Percentiles rank a stretch among this genome's conserved stretches.
phyloP scores from a whole-genome alignment of 2,888 invertebrate genomes.

The Polydrusus cervinus region DNA sequence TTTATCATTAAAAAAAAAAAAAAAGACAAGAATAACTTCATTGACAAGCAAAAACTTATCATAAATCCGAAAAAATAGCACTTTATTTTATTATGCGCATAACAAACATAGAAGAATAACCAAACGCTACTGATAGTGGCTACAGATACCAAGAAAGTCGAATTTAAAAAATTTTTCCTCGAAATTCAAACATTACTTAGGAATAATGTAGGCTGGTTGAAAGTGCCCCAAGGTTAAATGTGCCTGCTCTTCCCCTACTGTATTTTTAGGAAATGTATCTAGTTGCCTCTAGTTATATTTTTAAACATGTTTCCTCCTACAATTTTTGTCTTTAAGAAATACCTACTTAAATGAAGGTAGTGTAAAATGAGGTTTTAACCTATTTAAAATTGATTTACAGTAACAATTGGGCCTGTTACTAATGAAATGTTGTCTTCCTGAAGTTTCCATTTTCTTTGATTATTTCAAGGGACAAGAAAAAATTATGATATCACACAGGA shows the following conservation, averaged over 20 bases:
- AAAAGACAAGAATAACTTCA: neutral
- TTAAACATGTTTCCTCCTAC: no score
- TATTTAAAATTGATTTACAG: conserved; percentile 29
- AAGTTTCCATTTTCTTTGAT: conserved; percentile 37
- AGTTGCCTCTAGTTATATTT: no score
- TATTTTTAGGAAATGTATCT: no score
- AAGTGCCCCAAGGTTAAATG: neutral
- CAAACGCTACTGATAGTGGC: neutral
- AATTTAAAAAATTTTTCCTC: neutral
- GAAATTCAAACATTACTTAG: neutral
- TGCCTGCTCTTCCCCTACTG: neutral
- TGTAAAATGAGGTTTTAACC: no score
- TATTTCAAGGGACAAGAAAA: conserved; percentile 28
- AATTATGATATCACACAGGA: conserved; percentile 36
- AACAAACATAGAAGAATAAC: neutral
- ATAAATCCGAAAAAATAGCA: neutral
- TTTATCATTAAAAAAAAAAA: no score
- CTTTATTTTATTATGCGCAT: neutral
- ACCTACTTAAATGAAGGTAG: no score
- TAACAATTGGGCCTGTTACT: conserved; percentile 13
- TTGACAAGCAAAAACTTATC: neutral
- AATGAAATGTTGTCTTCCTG: conserved; percentile 30
- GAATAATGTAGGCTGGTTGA: neutral
- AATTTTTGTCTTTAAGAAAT: no score
- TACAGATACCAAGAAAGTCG: neutral